phyloP scores from a whole-genome alignment of 2,888 invertebrate species.

The Aporophyla nigra region DNA sequence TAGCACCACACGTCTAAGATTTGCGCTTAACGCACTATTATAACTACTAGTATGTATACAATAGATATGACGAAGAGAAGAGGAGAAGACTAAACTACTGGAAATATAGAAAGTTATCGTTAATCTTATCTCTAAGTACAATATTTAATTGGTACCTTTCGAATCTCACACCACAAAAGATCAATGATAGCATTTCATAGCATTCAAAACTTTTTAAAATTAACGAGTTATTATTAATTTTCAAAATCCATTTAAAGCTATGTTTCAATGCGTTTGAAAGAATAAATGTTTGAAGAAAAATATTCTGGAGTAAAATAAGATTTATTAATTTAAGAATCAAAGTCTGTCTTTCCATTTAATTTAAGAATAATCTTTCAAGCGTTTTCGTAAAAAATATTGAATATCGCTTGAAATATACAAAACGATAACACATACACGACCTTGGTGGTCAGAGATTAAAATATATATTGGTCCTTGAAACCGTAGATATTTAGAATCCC shows the following conservation, averaged over 20 bases:
- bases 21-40: slow-evolving; percentile 64
- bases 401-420: slow-evolving; percentile 25
- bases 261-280: slow-evolving; percentile 25
- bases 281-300: slow-evolving; percentile 10
- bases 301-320: slow-evolving; percentile 3
- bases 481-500: slow-evolving; percentile 53
- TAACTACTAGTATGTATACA: slow-evolving; percentile 58
- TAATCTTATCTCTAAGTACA: slow-evolving; percentile 52
- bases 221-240: slow-evolving; percentile 17
- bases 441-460: slow-evolving; percentile 42
- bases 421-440: slow-evolving; percentile 36
- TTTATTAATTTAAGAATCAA: slow-evolving; percentile 4
- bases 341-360: slow-evolving; percentile 9
- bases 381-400: slow-evolving; percentile 32
- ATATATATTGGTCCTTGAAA: slow-evolving; percentile 72
- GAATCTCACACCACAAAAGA: slow-evolving; percentile 53
- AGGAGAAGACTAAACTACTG: slow-evolving; percentile 66
- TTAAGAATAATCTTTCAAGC: slow-evolving; percentile 14
- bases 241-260: slow-evolving; percentile 52
- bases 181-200: slow-evolving; percentile 50
- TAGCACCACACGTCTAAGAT: slow-evolving; percentile 85
- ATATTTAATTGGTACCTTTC: slow-evolving; percentile 68
- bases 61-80: slow-evolving; percentile 77
- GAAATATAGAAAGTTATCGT: slow-evolving; percentile 70
- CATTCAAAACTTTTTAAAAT: slow-evolving; percentile 23